A percentile compares a stretch with the other conserved stretches of the same genome.
Evolutionary conservation across 53 echinoderm and acorn worm species (phyloP).

Genomic region (Echinarachnius parma): DNA sequence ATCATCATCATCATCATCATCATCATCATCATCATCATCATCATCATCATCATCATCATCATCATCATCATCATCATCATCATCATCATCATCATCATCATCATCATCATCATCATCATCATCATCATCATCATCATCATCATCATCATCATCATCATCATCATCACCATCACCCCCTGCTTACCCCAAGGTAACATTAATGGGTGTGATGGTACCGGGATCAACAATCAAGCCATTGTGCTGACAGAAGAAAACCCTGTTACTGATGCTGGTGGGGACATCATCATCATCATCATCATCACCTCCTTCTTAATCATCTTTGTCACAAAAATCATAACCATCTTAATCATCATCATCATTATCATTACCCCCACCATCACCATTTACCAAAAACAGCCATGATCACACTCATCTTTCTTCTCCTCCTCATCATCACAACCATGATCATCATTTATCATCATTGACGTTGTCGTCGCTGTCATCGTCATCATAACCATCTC

Average conservation of each 20-base stretch:
- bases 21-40: constrained; percentile 6
- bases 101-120: constrained; percentile 18
- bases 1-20: neutral
- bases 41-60: constrained; percentile 23
- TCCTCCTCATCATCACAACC: too few relatives aligned
- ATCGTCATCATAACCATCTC: too few relatives aligned
- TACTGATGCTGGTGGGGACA: constrained; percentile 54
- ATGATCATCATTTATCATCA: too few relatives aligned
- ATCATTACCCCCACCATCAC: too few relatives aligned
- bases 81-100: constrained; percentile 9
- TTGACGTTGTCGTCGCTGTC: too few relatives aligned
- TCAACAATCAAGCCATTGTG: constrained; percentile 70
- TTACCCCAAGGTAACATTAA: constrained; percentile 28
- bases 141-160: constrained; percentile 12
- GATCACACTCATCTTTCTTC: too few relatives aligned
- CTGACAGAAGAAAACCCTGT: constrained; percentile 67
- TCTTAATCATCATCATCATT: too few relatives aligned
- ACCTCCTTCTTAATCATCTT: too few relatives aligned
- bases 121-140: neutral
- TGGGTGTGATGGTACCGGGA: constrained; percentile 35
- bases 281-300: too few relatives aligned
- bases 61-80: constrained; percentile 10
- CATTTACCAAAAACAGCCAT: too few relatives aligned
- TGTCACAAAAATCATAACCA: too few relatives aligned
- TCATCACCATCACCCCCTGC: too few relatives aligned